Conservation (phyloP, 2,888 invertebrate genomes). For the Pediacus dermestoides region DNA sequence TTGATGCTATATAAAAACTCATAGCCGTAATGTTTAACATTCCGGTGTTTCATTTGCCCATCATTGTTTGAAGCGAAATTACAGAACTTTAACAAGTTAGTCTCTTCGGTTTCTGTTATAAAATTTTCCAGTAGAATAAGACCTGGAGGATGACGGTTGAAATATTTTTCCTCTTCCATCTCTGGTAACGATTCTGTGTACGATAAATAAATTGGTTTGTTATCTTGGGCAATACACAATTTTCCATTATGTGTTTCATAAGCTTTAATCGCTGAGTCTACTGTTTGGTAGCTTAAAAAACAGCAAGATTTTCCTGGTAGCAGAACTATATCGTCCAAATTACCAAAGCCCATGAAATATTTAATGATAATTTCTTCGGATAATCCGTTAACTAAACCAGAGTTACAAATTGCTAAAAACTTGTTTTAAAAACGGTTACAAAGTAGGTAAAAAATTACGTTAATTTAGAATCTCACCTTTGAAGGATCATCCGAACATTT, state of each 20-base stretch:
- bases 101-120: constrained; percentile 67
- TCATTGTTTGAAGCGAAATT: constrained; percentile 54
- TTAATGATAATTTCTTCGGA: constrained; percentile 60
- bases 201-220: constrained; percentile 62
- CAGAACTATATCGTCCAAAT: constrained; percentile 62
- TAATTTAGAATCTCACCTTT: constrained; percentile 34
- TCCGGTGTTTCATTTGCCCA: constrained; percentile 68
- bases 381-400: constrained; percentile 78
- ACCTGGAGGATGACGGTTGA: constrained; percentile 60
- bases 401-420: constrained; percentile 74
- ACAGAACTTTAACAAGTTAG: constrained; percentile 52
- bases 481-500: constrained; percentile 43
- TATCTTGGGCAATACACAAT: constrained; percentile 56
- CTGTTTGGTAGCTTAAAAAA: constrained; percentile 62
- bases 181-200: constrained; percentile 53
- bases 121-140: constrained; percentile 68
- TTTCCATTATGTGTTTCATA: constrained; percentile 60
- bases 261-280: constrained; percentile 55
- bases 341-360: constrained; percentile 54
- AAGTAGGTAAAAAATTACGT: too few species aligned
- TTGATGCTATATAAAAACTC: constrained; percentile 87
- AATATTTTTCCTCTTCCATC: constrained; percentile 35
- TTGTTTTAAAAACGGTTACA: neutral
- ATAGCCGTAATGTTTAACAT: constrained; percentile 88
- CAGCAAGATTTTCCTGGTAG: constrained; percentile 78